Base-by-base conservation (phyloP, 2,888 invertebrate genomes). In the Andrena haemorrhoa region DNA sequence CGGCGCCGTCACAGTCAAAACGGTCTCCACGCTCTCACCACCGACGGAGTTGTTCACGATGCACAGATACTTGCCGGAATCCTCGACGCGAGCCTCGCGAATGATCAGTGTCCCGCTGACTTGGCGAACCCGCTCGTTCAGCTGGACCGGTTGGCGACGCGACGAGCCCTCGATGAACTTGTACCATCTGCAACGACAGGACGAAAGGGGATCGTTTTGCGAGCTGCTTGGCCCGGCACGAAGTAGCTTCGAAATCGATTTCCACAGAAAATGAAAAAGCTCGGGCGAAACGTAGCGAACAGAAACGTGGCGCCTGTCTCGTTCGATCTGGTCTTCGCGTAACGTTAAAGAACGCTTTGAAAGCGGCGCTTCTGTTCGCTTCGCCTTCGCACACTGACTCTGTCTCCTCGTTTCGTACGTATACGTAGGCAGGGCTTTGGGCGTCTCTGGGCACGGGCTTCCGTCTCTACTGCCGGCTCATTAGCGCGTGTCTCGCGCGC, bases 31-130 rank as follows among this genome's bases (percentile, higher is more conserved):
- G 90, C 98, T 98, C 94, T 98, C 98, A 29, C 98, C 97, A 49
- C 99, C 99, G 64, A 98, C 98, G 0, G 98, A 97, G 94, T 99
- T 99, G 93, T 98, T 98, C 0, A 98, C 98, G 84, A 98, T 97
- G 94, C 99, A 99, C 82, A 98, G 94, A 93, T 99, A 99, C 94
- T 98, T 98, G 90, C 98, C 99, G 84, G 98, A 98, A 94, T 99
- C 99, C 91, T 97, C 97, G 58, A 98, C 98, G 90, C 97, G 96
- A 16, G 98, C 98, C 92, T 98, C 97, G 86, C 97, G 96, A 88
- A 99, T 98, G 88, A 98, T 98, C 89, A 99, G 95, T 82, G 98
- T 98, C 77, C 98, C 98, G 82, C 98, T 98, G 20, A 98, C 97
- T 95, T 98, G 98, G 91, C 98, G 97, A 26, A 98, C 97, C 90